These are phyloP conservation scores for Ochotona curzoniae DNA, from an alignment of 2,113 vertebrate species.

Conservation along the genomic window DNA sequence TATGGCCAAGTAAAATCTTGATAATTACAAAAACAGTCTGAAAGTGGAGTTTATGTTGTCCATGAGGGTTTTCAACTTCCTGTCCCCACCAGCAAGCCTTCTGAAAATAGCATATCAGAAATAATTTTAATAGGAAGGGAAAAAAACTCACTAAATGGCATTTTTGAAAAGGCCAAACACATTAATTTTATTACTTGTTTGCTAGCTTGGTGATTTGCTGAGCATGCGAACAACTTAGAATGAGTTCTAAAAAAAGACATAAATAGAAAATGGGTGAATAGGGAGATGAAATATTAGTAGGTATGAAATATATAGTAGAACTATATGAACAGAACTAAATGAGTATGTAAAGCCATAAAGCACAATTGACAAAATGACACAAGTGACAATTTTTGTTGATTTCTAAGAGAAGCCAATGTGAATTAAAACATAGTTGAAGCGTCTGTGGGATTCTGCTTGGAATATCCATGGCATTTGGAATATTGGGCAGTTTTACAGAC, in stretches of 20 bases:
- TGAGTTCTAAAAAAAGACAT: not conserved
- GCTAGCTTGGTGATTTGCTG: not conserved
- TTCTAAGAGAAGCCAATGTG: not conserved
- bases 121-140: not conserved
- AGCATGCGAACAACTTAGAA: not conserved
- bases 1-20: not conserved
- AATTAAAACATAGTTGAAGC: slow-evolving; percentile 1
- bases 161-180: not conserved
- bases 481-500: not conserved
- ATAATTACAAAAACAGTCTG: not conserved
- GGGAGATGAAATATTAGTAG: not conserved
- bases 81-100: not conserved
- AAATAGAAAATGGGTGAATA: not conserved
- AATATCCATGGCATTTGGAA: not conserved
- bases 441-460: not conserved
- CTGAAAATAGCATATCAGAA: not conserved
- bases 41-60: not conserved
- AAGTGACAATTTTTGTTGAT: not conserved
- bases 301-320: not conserved
- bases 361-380: too few relatives aligned
- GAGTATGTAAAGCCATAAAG: not conserved
- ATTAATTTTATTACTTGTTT: not conserved
- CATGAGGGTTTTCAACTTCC: not conserved
- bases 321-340: not conserved
- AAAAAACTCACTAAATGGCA: not conserved